These are phyloP conservation scores for Pipistrellus pipistrellus DNA, from an alignment of 2,797 vertebrate genomes.

Conservation along the genomic window DNA sequence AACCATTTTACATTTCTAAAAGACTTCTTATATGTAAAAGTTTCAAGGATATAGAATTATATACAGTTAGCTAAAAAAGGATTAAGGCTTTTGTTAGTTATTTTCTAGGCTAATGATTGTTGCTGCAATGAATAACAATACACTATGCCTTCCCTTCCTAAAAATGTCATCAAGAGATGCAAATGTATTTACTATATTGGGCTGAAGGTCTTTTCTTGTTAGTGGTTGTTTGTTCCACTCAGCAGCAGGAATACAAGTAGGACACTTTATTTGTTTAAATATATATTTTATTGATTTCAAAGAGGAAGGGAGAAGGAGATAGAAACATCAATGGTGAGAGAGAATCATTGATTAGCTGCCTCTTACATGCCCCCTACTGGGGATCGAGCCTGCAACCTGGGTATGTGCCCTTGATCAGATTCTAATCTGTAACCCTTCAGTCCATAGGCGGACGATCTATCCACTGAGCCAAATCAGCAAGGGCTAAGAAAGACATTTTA, in stretches of 20 bases:
- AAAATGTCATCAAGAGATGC: background rate
- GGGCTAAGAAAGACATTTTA: background rate
- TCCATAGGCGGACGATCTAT: no score
- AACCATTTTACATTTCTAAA: conserved; percentile 53
- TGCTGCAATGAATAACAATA: background rate
- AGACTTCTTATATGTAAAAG: background rate
- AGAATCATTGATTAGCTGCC: no score
- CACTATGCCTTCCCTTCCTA: background rate
- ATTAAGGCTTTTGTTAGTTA: background rate
- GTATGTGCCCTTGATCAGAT: no score
- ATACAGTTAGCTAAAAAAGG: conserved; percentile 15
- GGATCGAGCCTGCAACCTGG: no score
- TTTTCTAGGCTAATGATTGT: background rate
- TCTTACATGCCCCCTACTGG: no score
- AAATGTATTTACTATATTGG: conserved; percentile 18
- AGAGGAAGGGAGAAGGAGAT: no score
- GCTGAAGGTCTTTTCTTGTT: background rate
- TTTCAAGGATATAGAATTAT: background rate
- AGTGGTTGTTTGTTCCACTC: background rate
- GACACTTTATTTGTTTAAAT: background rate
- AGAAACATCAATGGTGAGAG: no score
- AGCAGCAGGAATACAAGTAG: background rate
- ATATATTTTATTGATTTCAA: no score
- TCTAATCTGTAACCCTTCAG: no score
- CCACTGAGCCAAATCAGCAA: background rate